Evolutionary conservation across 2,888 invertebrate species (phyloP).

Genomic region (Archaeoteleia sp.): DNA sequence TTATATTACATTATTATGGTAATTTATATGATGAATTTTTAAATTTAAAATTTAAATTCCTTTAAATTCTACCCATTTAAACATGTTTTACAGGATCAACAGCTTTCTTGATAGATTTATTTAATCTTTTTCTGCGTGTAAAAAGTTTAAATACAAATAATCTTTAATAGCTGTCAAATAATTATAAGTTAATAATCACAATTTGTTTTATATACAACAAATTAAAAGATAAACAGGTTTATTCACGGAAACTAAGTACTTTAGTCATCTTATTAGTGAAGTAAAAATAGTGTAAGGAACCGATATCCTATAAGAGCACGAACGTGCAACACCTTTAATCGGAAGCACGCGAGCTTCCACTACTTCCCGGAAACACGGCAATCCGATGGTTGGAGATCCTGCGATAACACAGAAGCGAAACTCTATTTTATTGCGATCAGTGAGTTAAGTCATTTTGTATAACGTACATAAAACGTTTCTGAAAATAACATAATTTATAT

Average conservation of each 20-base stretch:
- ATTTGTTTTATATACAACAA: too few species aligned
- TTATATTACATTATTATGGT: too few species aligned
- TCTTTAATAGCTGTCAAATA: too few species aligned
- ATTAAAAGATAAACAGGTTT: too few species aligned
- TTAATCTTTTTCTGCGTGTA: too few species aligned
- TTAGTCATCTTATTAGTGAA: constrained; percentile 22
- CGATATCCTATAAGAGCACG: constrained; percentile 25
- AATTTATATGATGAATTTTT: too few species aligned
- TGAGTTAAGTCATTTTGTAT: constrained; percentile 33
- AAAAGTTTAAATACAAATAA: too few species aligned
- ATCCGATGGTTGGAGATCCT: constrained; percentile 40
- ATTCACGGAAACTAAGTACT: constrained; percentile 22
- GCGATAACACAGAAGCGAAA: constrained; percentile 39
- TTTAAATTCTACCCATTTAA: too few species aligned
- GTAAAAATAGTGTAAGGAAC: constrained; percentile 38
- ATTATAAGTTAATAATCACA: too few species aligned
- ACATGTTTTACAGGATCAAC: too few species aligned
- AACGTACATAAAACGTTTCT: constrained; percentile 17
- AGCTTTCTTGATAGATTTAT: too few species aligned
- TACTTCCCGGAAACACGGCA: constrained; percentile 39
- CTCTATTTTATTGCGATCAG: constrained; percentile 24
- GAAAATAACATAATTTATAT: constrained; percentile 13
- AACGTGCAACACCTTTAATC: constrained; percentile 44
- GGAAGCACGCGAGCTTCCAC: constrained; percentile 44
- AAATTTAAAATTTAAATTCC: too few species aligned